Base-by-base conservation (phyloP, 2,797 vertebrate genomes). In the Peromyscus aztecus region DNA sequence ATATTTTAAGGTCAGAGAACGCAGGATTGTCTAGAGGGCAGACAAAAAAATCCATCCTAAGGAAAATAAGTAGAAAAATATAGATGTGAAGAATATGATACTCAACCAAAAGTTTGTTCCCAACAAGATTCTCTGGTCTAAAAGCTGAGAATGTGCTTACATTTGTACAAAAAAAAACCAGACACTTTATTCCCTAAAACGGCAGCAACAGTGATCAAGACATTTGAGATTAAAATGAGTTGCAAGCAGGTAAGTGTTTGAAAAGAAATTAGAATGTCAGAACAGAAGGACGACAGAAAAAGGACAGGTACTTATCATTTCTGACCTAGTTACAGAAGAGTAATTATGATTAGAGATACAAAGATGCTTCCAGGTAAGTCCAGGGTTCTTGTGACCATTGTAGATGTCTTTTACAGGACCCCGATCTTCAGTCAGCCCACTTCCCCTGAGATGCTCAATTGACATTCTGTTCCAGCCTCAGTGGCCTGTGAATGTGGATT, bases 261-360 rank as follows among this genome's bases (percentile, higher is more conserved):
- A 78, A 93, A 73, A 21, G 10, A 14, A 86, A 69, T 57, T 83
- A 52, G 55, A 90, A 49, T 49, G 3, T 8, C 73, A 63, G 16
- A 11, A 19, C 3, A n/a, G 17, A 91, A 16, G 24, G 75, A 19
- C 65, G 81, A 77, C 12, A 90, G 14, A 37, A 84, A 93, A 71
- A 71, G 8, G 13, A 40, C 37, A 93, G 8, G 7, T n/a, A 77
- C 73, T 94, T 92, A 95, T 16, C n/a, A 69, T 92, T 93, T 95
- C 55, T 1, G 13, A 24, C 13, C 75, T 37, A 73, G 59, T 57
- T 90, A 23, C 63, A 77, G 27, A 95, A 94, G 37, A 82, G 21
- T 67, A 78, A 80, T 52, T 85, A 57, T 75, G 43, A 65, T n/a
- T 85, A 55, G 40, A 84, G n/a, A 59, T 73, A 80, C 31, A 84